phyloP scores from a whole-genome alignment of 2,888 invertebrate genomes.

The Spilosoma lubricipeda region DNA sequence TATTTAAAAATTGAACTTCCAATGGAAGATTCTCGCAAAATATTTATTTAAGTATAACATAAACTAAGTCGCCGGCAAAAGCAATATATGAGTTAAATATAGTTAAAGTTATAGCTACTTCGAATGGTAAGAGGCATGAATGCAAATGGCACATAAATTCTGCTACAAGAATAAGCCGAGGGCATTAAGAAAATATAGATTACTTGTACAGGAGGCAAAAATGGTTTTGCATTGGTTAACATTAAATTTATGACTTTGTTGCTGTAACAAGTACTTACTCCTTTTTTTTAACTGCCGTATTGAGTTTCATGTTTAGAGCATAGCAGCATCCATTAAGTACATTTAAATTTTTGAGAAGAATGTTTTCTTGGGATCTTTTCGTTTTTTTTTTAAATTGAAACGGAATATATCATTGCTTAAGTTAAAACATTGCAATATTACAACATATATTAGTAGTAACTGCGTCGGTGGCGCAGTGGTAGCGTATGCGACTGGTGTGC shows the following conservation, averaged over 20 bases:
- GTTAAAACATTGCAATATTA: neutral
- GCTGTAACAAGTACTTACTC: conserved; percentile 17
- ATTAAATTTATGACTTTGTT: conserved; percentile 48
- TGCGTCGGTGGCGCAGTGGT: too few species aligned
- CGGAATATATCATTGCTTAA: neutral
- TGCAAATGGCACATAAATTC: conserved; percentile 81
- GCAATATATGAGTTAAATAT: conserved; percentile 57
- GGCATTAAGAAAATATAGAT: conserved; percentile 77
- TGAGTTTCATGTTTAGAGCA: conserved; percentile 6
- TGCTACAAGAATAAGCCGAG: conserved; percentile 73
- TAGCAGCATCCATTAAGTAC: conserved; percentile 6
- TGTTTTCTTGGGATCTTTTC: conserved; percentile 15
- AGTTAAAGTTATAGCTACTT: conserved; percentile 68
- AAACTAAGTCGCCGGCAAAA: neutral
- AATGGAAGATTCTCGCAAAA: neutral
- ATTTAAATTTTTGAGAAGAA: neutral
- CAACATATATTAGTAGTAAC: too few species aligned
- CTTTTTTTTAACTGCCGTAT: conserved; percentile 26
- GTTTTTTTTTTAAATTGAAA: too few species aligned
- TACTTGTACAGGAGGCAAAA: conserved; percentile 68
- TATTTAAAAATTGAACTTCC: neutral
- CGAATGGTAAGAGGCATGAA: conserved; percentile 67
- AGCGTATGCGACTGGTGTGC: too few species aligned
- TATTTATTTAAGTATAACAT: neutral
- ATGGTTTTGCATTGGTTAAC: conserved; percentile 58